A percentile compares a stretch with the other conserved stretches of the same genome.
Evolutionary conservation across 2,113 vertebrate genomes (phyloP).

Genomic region (Cryptotis parvus): DNA sequence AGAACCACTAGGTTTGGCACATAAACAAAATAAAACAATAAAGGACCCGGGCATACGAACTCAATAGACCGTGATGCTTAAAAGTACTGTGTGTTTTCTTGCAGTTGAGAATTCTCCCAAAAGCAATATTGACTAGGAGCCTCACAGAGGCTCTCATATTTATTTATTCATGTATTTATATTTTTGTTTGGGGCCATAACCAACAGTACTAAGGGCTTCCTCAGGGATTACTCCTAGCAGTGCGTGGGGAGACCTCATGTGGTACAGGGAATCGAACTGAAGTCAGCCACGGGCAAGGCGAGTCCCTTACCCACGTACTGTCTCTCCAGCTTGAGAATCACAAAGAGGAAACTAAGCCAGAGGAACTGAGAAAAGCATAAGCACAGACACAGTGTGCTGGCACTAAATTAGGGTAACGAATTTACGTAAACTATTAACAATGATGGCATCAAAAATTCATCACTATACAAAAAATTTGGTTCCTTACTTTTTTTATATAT

Average conservation of each 20-base stretch:
- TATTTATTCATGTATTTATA: too few species aligned
- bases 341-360: conserved; percentile 16
- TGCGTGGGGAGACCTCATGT: too few species aligned
- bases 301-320: neutral
- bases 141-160: neutral
- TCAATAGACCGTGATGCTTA: neutral
- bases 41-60: neutral
- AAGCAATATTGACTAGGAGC: neutral
- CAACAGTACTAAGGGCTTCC: too few species aligned
- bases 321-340: neutral
- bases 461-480: neutral
- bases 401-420: conserved; percentile 13
- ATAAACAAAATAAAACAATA: neutral
- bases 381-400: neutral
- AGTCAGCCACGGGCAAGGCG: neutral
- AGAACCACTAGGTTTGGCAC: too few species aligned
- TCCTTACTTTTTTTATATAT: neutral
- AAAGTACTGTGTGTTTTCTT: conserved; percentile 20
- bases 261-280: neutral
- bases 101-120: conserved; percentile 36
- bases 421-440: conserved; percentile 9
- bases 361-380: conserved; percentile 19
- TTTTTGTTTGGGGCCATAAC: too few species aligned
- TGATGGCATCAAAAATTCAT: neutral
- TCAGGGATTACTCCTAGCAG: too few species aligned